These are phyloP conservation scores for Triplophysa dalaica DNA, from an alignment of 2,113 vertebrate species.

Conservation along the genomic window DNA sequence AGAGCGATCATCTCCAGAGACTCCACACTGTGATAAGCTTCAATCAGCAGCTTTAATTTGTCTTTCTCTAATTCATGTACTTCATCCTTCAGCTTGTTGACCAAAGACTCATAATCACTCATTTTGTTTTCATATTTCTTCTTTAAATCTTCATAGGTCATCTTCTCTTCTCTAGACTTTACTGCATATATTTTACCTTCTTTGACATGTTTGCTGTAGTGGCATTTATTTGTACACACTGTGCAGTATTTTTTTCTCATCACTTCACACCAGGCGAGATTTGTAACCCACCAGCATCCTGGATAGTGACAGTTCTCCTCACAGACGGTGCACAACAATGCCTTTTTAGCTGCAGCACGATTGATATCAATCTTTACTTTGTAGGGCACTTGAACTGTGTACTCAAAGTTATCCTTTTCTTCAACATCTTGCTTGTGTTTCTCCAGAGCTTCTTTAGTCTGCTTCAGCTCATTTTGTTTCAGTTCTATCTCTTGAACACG, in stretches of 20 bases:
- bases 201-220: neutral
- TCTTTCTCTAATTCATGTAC: neutral
- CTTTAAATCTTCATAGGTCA: too few species aligned
- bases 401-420: too few species aligned
- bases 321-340: slow-evolving; percentile 32
- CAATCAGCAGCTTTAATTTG: neutral
- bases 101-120: too few species aligned
- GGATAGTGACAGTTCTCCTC: neutral
- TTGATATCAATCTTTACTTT: neutral
- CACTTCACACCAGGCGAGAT: neutral
- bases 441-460: too few species aligned
- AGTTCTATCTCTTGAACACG: neutral
- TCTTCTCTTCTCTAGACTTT: too few species aligned
- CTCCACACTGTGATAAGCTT: neutral
- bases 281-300: neutral
- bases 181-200: neutral
- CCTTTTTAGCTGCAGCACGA: neutral
- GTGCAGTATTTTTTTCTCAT: slow-evolving; percentile 22
- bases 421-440: too few species aligned
- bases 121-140: too few species aligned
- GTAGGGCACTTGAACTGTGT: too few species aligned
- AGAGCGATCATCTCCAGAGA: neutral
- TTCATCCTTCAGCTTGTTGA: too few species aligned
- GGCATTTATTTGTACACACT: neutral
- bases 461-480: too few species aligned